Percentiles rank a stretch among this genome's conserved stretches.
phyloP scores from a whole-genome alignment of 2,888 invertebrate genomes.

The Sialis fuliginosa region DNA sequence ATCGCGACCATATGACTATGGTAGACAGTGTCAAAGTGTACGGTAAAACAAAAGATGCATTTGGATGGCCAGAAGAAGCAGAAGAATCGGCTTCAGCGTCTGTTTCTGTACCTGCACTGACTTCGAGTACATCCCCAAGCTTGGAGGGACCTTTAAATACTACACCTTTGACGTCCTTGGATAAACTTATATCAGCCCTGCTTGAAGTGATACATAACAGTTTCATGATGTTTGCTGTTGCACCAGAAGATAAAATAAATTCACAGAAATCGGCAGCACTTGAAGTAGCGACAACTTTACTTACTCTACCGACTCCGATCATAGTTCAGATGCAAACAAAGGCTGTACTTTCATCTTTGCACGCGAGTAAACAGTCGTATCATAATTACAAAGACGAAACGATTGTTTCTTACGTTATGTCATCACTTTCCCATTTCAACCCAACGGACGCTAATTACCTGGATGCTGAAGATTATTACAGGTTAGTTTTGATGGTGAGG shows the following conservation, averaged over 20 bases:
- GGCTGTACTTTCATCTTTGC: conserved; percentile 64
- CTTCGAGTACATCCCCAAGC: conserved; percentile 20
- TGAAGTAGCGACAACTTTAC: conserved; percentile 42
- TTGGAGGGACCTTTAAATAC: conserved; percentile 12
- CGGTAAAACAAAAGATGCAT: conserved; percentile 86
- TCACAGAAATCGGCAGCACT: conserved; percentile 35
- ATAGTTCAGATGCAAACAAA: conserved; percentile 63
- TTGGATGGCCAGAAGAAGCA: conserved; percentile 93
- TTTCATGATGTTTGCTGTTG: conserved; percentile 33
- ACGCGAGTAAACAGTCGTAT: conserved; percentile 53
- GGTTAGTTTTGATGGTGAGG: conserved; percentile 65
- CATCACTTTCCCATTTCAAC: conserved; percentile 41
- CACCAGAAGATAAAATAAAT: conserved; percentile 29
- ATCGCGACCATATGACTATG: conserved; percentile 77
- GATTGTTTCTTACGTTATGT: conserved; percentile 57
- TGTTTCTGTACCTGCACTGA: conserved; percentile 16
- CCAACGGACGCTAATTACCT: conserved; percentile 44
- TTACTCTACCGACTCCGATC: conserved; percentile 53
- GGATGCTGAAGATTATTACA: conserved; percentile 82
- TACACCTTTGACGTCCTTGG: conserved; percentile 36
- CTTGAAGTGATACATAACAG: conserved; percentile 60
- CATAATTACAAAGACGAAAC: conserved; percentile 85
- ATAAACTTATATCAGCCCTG: conserved; percentile 44
- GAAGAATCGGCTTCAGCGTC: conserved; percentile 43
- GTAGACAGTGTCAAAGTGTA: conserved; percentile 90